Conservation (phyloP, 2,113 vertebrate genomes). For the Pluvialis apricaria region DNA sequence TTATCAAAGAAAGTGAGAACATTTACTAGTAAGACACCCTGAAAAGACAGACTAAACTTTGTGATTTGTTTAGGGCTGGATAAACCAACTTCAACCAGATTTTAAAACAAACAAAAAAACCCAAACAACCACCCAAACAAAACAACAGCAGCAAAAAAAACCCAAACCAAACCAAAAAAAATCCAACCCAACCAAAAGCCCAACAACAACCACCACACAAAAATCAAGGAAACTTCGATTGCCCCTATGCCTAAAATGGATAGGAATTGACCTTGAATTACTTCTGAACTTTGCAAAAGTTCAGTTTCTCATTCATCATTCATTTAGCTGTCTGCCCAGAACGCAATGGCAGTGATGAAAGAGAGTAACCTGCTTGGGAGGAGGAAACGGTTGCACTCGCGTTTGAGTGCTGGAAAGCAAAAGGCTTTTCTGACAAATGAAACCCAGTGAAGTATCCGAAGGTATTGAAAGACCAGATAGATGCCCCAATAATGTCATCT, state of each 20-base stretch:
- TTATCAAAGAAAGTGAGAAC: neutral
- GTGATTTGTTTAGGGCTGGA: neutral
- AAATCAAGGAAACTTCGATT: neutral
- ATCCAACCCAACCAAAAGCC: neutral
- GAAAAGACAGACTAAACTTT: neutral
- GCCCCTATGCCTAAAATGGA: neutral
- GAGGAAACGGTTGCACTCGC: neutral
- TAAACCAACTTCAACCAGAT: neutral
- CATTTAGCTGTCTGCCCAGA: neutral
- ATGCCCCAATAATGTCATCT: neutral
- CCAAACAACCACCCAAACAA: neutral
- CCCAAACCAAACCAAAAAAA: too few relatives aligned
- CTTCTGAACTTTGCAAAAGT: neutral
- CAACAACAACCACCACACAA: neutral
- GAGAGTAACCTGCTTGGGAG: neutral
- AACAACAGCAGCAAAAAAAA: fast-evolving
- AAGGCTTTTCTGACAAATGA: neutral
- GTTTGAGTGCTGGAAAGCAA: neutral
- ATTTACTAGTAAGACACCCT: neutral
- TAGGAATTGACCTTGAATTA: neutral
- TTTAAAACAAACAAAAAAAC: neutral
- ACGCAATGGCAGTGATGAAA: neutral
- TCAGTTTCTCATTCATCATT: neutral
- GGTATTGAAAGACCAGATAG: neutral
- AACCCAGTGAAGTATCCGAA: neutral